Base-by-base conservation (phyloP, 2,888 invertebrate species). In the Polyommatus icarus region DNA sequence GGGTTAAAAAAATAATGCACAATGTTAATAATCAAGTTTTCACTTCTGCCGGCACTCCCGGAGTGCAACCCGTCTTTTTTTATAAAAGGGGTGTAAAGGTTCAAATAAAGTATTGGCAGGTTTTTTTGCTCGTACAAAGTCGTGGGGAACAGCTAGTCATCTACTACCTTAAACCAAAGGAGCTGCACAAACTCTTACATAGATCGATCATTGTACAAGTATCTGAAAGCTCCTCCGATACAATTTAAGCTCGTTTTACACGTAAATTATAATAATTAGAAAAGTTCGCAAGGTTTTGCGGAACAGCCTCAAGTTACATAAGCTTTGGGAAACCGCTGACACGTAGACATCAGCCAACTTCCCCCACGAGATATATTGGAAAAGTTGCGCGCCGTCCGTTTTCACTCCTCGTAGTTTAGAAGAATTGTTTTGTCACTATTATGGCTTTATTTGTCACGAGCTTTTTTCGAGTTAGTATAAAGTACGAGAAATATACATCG, bases 311-410 rank as follows among this genome's bases (percentile, higher is more conserved):
- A 54, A 75, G 50, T 54, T 54, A 75, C 75, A 50, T 54, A 50
- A 75, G 75, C 75, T 50, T 20, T 50, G 75, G 75, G 75, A 75
- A 75, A 75, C 75, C 75, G 75, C 75, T 75, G 75, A 75, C 75
- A 75, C 75, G 54, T 75, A 73, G 15, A 75, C 50, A 75, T 75
- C 75, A 75, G 75, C 54, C 24, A 75, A 75, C 75, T 75, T 75
- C 54, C 20, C 46, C 29, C 18, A 50, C 75, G 54, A 75, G 75
- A 75, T 75, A 75, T 75, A 75, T 75, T 75, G 75, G 75, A 75
- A 75, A 75, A 75, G 75, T 75, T 75, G 75, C 75, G 50, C 29
- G 50, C 54, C 20, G 75, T 54, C 75, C 29, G 46, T 75, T 50
- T 50, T 75, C 46, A 72, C 46, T 29, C 7, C 50, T 18, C 3